phyloP scores from a whole-genome alignment of 2,113 vertebrate genomes.

The Todiramphus chloris region DNA sequence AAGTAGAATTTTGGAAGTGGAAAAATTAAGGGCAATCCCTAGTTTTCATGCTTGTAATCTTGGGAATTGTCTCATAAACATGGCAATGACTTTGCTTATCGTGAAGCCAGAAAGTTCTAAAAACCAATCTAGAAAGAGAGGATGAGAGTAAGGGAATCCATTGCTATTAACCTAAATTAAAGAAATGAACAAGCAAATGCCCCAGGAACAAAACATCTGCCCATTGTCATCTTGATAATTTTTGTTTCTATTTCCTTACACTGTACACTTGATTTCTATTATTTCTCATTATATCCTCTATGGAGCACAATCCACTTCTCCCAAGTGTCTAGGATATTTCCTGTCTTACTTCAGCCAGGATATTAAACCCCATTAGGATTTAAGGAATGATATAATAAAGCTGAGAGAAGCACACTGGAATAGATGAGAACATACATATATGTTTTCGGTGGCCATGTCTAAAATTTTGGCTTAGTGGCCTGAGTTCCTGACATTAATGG shows the following conservation, averaged over 20 bases:
- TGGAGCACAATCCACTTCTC: background rate
- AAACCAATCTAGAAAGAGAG: background rate
- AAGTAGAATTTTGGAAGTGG: background rate
- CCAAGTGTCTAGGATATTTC: background rate
- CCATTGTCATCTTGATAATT: background rate
- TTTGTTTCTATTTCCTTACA: background rate
- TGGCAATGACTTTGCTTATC: background rate
- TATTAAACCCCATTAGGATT: background rate
- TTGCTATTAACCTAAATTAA: background rate
- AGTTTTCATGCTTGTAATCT: background rate
- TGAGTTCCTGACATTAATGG: background rate
- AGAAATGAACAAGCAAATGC: background rate
- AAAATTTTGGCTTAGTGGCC: background rate
- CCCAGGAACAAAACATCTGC: background rate
- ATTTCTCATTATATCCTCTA: background rate
- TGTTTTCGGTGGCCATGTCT: background rate
- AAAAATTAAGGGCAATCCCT: background rate
- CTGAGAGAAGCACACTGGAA: background rate
- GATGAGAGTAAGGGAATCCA: background rate
- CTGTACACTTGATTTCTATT: background rate
- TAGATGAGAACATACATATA: background rate
- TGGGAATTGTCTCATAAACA: background rate
- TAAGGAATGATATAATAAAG: background rate
- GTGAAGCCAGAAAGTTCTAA: background rate
- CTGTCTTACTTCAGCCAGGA: background rate